Evolutionary conservation across 2,888 invertebrate genomes (phyloP).

Genomic region (Lumbricus terrestris): DNA sequence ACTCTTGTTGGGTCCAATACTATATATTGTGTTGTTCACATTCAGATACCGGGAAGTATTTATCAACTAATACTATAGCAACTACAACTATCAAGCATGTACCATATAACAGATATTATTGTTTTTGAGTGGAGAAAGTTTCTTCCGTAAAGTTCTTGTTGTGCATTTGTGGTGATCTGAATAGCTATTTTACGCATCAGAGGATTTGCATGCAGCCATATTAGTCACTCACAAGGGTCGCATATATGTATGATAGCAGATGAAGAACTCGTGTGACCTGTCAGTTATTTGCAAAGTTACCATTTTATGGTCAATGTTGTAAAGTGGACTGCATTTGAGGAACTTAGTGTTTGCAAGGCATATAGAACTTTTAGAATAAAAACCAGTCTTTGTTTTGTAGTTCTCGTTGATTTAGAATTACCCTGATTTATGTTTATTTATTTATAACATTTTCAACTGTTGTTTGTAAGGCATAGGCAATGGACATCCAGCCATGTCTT

Average conservation of each 20-base stretch:
- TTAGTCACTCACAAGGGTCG: too few relatives aligned
- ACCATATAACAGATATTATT: background rate
- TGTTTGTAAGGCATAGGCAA: background rate
- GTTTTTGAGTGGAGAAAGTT: background rate
- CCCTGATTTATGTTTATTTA: background rate
- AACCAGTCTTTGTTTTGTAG: background rate
- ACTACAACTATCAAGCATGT: too few relatives aligned
- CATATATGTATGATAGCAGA: background rate
- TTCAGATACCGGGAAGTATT: too few relatives aligned
- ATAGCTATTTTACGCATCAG: too few relatives aligned
- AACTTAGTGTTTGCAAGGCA: background rate
- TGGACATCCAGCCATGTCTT: slow-evolving; percentile 11
- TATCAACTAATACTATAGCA: too few relatives aligned
- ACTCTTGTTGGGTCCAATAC: too few relatives aligned
- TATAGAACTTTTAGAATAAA: background rate
- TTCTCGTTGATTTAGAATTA: background rate
- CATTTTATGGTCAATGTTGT: background rate
- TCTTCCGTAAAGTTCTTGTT: background rate
- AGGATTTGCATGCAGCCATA: too few relatives aligned
- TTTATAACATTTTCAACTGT: background rate
- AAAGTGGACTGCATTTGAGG: background rate
- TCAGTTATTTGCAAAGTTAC: background rate
- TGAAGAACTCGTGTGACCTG: background rate
- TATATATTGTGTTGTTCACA: too few relatives aligned
- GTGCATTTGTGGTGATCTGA: background rate